phyloP scores from a whole-genome alignment of 2,113 vertebrate species.

The Heterocephalus glaber region DNA sequence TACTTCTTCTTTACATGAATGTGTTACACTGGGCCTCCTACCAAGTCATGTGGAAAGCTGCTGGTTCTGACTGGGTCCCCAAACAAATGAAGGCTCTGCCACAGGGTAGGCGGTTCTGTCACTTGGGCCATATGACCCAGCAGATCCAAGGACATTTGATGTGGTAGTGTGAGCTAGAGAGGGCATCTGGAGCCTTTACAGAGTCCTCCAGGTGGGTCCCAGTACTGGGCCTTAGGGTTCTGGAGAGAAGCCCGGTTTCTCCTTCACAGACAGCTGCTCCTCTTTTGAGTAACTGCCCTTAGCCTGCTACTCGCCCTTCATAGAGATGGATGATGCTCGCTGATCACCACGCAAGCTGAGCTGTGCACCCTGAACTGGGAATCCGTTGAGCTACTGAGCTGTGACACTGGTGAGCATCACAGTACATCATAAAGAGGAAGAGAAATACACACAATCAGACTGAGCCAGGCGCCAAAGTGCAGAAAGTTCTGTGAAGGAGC shows the following conservation, averaged over 20 bases:
- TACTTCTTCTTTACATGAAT: neutral
- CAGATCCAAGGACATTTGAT: neutral
- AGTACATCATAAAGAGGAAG: neutral
- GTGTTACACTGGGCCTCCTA: neutral
- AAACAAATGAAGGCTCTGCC: neutral
- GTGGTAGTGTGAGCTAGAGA: neutral
- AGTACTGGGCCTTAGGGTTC: neutral
- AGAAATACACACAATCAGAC: neutral
- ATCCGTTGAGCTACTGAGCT: neutral
- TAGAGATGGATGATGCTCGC: neutral
- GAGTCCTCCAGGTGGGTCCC: neutral
- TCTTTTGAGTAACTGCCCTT: neutral
- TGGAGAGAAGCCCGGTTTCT: neutral
- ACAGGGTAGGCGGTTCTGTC: neutral
- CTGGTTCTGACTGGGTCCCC: neutral
- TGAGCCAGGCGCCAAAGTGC: neutral
- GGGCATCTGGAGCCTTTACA: neutral
- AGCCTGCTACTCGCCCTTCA: neutral
- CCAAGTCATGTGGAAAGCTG: neutral
- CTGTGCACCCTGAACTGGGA: neutral
- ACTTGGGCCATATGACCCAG: neutral
- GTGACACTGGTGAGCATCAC: too few relatives aligned
- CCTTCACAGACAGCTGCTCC: neutral
- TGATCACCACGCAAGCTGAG: neutral
- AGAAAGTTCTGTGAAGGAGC: neutral